Percentiles rank a stretch among this genome's conserved stretches.
Evolutionary conservation across 2,888 invertebrate genomes (phyloP).

Genomic region (Chloroclysta siterata): DNA sequence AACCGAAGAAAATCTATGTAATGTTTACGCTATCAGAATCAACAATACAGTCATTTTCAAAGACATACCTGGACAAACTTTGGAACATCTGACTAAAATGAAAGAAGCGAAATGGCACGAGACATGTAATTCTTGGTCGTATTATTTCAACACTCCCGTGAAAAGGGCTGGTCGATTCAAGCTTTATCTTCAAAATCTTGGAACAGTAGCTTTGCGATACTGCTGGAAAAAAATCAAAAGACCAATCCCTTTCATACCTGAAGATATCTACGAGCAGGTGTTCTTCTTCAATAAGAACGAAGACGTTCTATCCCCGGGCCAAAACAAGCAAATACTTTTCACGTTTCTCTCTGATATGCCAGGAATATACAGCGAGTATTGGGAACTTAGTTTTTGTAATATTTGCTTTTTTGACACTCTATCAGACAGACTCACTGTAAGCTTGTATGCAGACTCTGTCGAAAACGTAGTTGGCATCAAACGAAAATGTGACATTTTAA

Average conservation of each 20-base stretch:
- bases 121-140: constrained; percentile 66
- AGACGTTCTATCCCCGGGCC: constrained; percentile 79
- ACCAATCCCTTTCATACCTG: constrained; percentile 61
- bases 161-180: constrained; percentile 64
- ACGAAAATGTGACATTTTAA: constrained; percentile 54
- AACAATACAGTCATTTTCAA: constrained; percentile 69
- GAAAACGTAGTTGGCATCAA: constrained; percentile 55
- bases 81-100: constrained; percentile 49
- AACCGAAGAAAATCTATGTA: constrained; percentile 39
- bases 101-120: constrained; percentile 59
- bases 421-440: constrained; percentile 60
- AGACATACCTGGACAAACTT: constrained; percentile 52
- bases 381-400: constrained; percentile 79
- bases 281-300: constrained; percentile 86
- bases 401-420: constrained; percentile 63
- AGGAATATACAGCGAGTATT: constrained; percentile 72
- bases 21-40: constrained; percentile 67
- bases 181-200: constrained; percentile 77
- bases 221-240: constrained; percentile 76
- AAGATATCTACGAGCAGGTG: constrained; percentile 62
- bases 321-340: constrained; percentile 69
- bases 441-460: constrained; percentile 66
- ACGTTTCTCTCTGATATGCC: constrained; percentile 74
- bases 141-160: constrained; percentile 70
- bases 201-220: constrained; percentile 76